Evolutionary conservation across 2,888 invertebrate species (phyloP), one percentile per base, ranked within the genome.

Genomic region (Aphidius colemani): DNA sequence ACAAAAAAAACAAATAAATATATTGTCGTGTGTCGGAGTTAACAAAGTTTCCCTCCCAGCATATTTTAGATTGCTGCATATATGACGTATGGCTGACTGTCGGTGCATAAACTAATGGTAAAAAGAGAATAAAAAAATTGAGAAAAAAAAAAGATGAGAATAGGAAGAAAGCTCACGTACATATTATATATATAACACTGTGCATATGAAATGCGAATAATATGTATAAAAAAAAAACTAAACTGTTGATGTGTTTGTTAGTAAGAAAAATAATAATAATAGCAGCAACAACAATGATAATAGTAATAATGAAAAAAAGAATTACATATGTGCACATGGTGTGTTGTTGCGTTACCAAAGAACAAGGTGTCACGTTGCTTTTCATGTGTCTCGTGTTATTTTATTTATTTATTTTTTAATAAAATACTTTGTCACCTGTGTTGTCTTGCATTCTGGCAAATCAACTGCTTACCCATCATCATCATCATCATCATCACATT

Each of bases 391-490:
- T 30, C 5, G 30, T 30, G 2, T 30, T 30, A 30, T 30, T 30
- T 30, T 30, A 30, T 30, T 30, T 30, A 30, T 30, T 30, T 30
- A 5, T 30, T 30, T 30, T 13, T 39, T 13, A 13, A 59, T 30
- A 51, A 18, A 8, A 30, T 44, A 11, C 43, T 58, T 46, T 58
- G 46, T 60, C 53, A 56, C 50, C 44, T 67, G 67, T 67, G 70
- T 72, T 71, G 68, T 72, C 70, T 72, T 71, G 76, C 76, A 77
- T 78, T 78, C 77, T 71, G 74, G 71, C 74, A 78, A 78, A 74
- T 74, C 70, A 67, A 64, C 64, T 69, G 68, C 67, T 71, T 65
- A 64, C 65, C 64, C 58, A 30, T 30, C 30, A 30, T 30, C 30
- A 18, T 18, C 18, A 44, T 7, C 18, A 18, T 11, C 18, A 50